Conservation (phyloP, 2,113 vertebrate genomes). For the Anoura caudifer region DNA sequence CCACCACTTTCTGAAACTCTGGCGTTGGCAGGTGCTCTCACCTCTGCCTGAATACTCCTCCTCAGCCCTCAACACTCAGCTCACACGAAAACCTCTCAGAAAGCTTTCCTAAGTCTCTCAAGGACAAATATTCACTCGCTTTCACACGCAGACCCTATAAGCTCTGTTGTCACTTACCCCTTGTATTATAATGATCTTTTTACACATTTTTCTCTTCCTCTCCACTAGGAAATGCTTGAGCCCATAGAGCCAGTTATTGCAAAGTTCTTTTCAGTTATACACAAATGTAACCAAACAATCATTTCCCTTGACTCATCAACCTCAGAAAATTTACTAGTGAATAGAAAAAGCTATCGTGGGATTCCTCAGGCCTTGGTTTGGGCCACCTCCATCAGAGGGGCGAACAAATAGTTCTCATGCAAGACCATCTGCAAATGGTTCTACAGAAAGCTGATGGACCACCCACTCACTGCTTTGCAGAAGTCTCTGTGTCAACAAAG, state of each 20-base stretch:
- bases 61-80: background rate
- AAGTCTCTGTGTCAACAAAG: background rate
- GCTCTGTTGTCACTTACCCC: background rate
- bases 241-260: background rate
- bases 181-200: background rate
- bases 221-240: background rate
- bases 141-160: background rate
- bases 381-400: background rate
- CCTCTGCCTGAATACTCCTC: background rate
- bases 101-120: background rate
- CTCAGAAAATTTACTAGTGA: background rate
- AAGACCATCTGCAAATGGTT: background rate
- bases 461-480: background rate
- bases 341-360: background rate
- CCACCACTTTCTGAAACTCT: background rate
- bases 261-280: background rate
- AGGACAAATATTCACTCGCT: background rate
- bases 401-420: background rate
- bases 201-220: background rate
- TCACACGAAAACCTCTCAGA: background rate
- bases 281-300: background rate
- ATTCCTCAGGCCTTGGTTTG: background rate
- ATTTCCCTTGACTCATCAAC: background rate
- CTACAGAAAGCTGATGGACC: background rate
- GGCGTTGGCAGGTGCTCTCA: background rate